Base-by-base conservation (phyloP, 2,888 invertebrate genomes). In the Nomada ferruginata region DNA sequence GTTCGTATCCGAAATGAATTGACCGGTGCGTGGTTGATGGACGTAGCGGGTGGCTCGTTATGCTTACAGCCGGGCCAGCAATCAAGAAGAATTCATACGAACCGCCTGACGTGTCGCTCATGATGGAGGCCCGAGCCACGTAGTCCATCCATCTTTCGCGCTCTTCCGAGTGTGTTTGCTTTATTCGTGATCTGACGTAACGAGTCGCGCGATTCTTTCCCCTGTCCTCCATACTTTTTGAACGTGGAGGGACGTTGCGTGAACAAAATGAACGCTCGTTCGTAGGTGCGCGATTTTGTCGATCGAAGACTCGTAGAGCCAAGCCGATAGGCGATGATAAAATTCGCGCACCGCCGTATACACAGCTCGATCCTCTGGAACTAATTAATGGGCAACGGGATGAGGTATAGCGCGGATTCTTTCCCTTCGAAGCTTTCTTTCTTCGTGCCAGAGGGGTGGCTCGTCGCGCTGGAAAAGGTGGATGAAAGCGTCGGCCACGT, bases 41-140 rank as follows among this genome's bases (percentile, higher is more conserved):
- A 93, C 92, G 90, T 92, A 91, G 93, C 93, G 92, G 92, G 93
- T 93, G 92, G 92, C 91, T 92, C 90, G 91, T 92, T 91, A 92
- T 89, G 88, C 84, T 87, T 86, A 83, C 91, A 89, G 89, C 89
- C 89, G 84, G 83, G 87, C 85, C 82, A 76, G 91, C 91, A 92
- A 93, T 92, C 93, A 92, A 90, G 90, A 89, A 85, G 89, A 90
- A 92, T 92, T 93, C 91, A 91, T 92, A 90, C 88, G 86, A 87
- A 90, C 86, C 90, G 90, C 89, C 90, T 89, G 91, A 92, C 92
- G 93, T 92, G 92, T 93, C 93, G 92, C 92, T 92, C 92, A 87
- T 93, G 92, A 93, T 92, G 92, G 91, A 92, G 90, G 84, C 90
- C 88, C 90, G 84, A 85, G 90, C 90, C 85, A 87, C 89, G 89